Evolutionary conservation across 2,113 vertebrate species (phyloP).

Genomic region (Gavia stellata): DNA sequence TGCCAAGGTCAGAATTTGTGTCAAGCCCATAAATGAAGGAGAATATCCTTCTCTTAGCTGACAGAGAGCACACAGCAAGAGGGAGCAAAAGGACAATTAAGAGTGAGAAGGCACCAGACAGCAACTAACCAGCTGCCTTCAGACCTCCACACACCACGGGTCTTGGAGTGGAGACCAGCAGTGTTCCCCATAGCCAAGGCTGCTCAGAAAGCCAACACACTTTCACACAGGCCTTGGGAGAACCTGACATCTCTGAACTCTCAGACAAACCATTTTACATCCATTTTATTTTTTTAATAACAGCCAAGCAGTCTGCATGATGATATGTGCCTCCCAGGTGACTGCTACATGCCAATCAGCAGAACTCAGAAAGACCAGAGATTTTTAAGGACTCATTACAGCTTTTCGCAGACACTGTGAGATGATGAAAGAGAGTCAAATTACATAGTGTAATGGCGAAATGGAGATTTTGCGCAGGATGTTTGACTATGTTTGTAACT

Average conservation of each 20-base stretch:
- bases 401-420: neutral
- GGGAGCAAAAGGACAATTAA: neutral
- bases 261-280: neutral
- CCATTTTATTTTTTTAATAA: neutral
- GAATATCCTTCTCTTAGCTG: neutral
- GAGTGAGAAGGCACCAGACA: neutral
- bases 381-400: neutral
- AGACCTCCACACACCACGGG: neutral
- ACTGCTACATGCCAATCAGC: neutral
- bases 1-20: neutral
- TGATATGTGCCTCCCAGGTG: neutral
- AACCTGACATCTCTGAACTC: neutral
- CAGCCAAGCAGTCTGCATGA: neutral
- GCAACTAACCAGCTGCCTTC: neutral
- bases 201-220: neutral
- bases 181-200: neutral
- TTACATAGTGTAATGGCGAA: neutral
- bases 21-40: neutral
- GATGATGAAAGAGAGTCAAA: neutral
- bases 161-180: neutral
- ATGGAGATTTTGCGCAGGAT: neutral
- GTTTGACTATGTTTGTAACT: neutral
- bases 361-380: neutral
- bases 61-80: neutral
- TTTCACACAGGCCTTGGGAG: neutral